Conservation (phyloP, 2,113 vertebrate genomes). For the Opisthocomus hoazin region DNA sequence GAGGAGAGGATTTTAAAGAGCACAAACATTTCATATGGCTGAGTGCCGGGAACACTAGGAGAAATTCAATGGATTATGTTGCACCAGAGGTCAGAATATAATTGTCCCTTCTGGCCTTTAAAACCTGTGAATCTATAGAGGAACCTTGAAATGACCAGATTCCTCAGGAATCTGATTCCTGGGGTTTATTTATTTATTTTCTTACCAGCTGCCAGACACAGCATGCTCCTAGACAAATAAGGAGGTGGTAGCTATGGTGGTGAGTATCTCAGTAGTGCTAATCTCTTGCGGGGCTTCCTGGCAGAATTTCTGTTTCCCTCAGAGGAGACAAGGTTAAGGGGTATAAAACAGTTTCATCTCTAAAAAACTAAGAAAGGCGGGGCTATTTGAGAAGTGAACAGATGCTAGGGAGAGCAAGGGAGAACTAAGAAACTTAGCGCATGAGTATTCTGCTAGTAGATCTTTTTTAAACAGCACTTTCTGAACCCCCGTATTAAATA, state of each 20-base stretch:
- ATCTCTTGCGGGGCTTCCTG: not conserved
- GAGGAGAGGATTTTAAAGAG: conserved; percentile 32
- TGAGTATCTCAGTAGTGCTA: not conserved
- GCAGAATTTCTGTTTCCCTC: conserved; percentile 5
- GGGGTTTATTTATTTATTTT: conserved; percentile 61
- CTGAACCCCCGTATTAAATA: not conserved
- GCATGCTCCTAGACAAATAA: conserved; percentile 36
- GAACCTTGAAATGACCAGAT: conserved; percentile 52
- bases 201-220: conserved; percentile 42
- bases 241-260: not conserved
- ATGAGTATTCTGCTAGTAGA: not conserved
- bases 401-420: not conserved
- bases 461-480: not conserved
- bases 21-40: conserved; percentile 26
- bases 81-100: conserved; percentile 45
- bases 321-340: not conserved
- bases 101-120: conserved; percentile 56
- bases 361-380: not conserved
- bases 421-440: not conserved
- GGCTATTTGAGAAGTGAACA: not conserved
- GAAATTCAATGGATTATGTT: conserved; percentile 52
- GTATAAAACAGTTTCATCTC: not conserved
- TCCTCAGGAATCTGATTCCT: conserved; percentile 57
- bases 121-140: conserved; percentile 32
- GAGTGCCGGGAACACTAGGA: not conserved